phyloP scores from a whole-genome alignment of 2,113 vertebrate species.

The Tetrao urogallus region DNA sequence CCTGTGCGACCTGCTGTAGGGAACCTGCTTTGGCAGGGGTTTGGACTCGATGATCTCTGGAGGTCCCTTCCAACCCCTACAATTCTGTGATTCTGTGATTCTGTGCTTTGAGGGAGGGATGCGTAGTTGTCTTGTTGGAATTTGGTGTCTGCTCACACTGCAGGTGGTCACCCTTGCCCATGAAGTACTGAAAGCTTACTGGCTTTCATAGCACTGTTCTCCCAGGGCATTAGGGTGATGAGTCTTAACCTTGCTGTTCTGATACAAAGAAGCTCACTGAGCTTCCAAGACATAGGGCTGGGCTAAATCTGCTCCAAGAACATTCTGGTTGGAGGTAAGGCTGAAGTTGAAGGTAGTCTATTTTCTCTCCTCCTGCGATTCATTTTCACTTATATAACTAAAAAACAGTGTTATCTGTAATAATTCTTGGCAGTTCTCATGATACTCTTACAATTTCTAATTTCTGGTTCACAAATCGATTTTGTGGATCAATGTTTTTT shows the following conservation, averaged over 20 bases:
- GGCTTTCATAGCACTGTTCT: accelerated
- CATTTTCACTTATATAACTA: not conserved
- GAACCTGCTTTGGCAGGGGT: no score
- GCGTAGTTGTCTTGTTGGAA: no score
- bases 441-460: not conserved
- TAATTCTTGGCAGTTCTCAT: not conserved
- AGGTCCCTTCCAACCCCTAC: no score
- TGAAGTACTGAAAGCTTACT: not conserved
- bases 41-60: no score
- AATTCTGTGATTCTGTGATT: no score
- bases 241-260: not conserved
- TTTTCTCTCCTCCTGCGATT: not conserved
- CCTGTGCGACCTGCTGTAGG: no score
- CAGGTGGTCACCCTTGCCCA: no score
- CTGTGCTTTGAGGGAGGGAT: no score
- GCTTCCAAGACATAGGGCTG: not conserved
- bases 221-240: not conserved
- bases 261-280: not conserved
- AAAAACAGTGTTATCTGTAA: not conserved
- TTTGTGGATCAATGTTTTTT: not conserved
- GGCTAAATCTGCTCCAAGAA: not conserved
- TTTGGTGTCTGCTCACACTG: no score
- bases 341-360: not conserved
- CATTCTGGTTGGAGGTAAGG: not conserved
- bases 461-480: not conserved